A percentile compares a stretch with the other conserved stretches of the same genome.
Evolutionary conservation across 2,797 vertebrate species (phyloP).

Genomic region (Sardinella longiceps): DNA sequence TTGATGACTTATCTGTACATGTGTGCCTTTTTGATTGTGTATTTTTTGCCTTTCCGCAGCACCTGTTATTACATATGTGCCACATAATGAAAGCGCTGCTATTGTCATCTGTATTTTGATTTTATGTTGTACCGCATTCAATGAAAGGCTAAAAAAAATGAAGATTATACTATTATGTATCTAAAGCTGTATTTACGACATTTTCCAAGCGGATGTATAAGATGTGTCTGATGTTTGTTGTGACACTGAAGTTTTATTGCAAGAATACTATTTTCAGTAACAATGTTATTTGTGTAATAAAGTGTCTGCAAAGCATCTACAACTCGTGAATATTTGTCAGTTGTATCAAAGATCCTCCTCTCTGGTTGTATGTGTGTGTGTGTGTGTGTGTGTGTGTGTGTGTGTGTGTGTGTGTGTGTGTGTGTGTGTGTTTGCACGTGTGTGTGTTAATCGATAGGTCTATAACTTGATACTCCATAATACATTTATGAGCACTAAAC

Average conservation of each 20-base stretch:
- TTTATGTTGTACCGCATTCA: constrained; percentile 82
- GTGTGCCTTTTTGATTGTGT: constrained; percentile 89
- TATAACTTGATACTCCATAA: neutral
- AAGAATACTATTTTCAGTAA: constrained; percentile 99
- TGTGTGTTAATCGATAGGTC: no score
- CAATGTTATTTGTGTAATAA: constrained; percentile 99
- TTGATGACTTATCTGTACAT: constrained; percentile 77
- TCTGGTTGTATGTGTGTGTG: neutral
- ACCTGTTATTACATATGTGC: constrained; percentile 77
- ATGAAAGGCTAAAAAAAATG: constrained; percentile 70
- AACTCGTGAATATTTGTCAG: constrained; percentile 34
- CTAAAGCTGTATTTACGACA: constrained; percentile 76
- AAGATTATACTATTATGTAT: constrained; percentile 69
- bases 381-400: neutral
- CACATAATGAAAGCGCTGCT: constrained; percentile 83
- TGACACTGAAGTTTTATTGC: constrained; percentile 91
- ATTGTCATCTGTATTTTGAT: constrained; percentile 86
- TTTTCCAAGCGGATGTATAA: constrained; percentile 78
- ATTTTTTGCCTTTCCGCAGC: constrained; percentile 83
- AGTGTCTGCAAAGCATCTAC: constrained; percentile 95
- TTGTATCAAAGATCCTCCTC: no score
- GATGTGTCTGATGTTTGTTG: constrained; percentile 91
- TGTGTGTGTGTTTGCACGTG: neutral
- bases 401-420: neutral
- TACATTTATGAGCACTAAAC: no score